A percentile compares a stretch with the other conserved stretches of the same genome.
Evolutionary conservation across 2,888 invertebrate species (phyloP).

Genomic region (Eupsilia transversa): DNA sequence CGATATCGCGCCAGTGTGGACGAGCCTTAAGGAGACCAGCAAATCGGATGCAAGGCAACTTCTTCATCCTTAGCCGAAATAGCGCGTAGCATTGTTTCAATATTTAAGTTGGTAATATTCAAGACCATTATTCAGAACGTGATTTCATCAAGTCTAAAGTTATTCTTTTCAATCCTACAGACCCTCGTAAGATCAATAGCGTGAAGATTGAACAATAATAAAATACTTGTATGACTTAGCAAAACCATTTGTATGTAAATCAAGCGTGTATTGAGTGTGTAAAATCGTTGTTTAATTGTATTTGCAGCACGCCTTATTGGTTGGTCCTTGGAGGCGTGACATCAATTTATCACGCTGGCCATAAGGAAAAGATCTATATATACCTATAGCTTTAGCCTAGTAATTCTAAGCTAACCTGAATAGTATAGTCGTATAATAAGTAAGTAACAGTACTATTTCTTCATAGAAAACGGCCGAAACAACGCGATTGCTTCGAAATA

Average conservation of each 20-base stretch:
- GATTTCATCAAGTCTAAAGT: constrained; percentile 8
- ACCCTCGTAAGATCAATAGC: constrained; percentile 36
- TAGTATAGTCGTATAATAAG: too few relatives aligned
- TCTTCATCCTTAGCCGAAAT: background rate
- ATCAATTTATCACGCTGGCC: constrained; percentile 54
- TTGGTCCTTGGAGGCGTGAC: constrained; percentile 56
- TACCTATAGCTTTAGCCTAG: constrained; percentile 20
- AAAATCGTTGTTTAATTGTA: constrained; percentile 62
- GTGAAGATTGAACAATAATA: constrained; percentile 47
- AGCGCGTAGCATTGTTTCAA: background rate
- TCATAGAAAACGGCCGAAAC: too few relatives aligned
- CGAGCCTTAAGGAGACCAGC: too few relatives aligned
- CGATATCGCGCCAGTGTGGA: too few relatives aligned
- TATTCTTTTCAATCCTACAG: constrained; percentile 21
- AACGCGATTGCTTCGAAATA: too few relatives aligned
- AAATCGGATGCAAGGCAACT: too few relatives aligned
- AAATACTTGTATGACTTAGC: constrained; percentile 45
- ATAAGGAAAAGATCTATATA: constrained; percentile 52
- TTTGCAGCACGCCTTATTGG: constrained; percentile 52
- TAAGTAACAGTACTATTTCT: too few relatives aligned
- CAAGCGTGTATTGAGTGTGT: constrained; percentile 56
- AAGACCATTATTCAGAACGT: constrained; percentile 25
- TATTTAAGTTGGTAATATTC: constrained; percentile 12
- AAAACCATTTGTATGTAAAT: constrained; percentile 64
- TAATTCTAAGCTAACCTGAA: constrained; percentile 24